Conservation (phyloP, 2,797 vertebrate genomes). For the Morus bassanus region DNA sequence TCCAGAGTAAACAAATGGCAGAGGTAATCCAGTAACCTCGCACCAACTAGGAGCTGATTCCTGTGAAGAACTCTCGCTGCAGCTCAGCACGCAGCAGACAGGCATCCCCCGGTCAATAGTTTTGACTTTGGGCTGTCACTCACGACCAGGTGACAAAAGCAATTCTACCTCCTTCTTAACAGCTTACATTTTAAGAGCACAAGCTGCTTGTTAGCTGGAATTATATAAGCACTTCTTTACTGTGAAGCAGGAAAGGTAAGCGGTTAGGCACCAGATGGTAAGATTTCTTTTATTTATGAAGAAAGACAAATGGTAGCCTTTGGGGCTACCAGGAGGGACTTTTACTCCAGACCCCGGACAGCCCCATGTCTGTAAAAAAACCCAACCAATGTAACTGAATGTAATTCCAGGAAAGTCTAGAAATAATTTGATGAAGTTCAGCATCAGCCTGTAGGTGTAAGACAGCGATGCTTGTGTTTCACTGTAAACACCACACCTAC, state of each 20-base stretch:
- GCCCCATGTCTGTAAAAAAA: rapidly evolving
- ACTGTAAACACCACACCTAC: rapidly evolving
- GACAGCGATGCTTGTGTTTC: rapidly evolving
- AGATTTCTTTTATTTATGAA: background rate
- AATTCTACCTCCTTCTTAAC: background rate
- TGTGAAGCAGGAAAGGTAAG: background rate
- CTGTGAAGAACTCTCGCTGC: background rate
- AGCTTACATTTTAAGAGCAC: background rate
- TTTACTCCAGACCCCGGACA: background rate
- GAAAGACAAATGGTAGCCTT: background rate
- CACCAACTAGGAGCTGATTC: background rate
- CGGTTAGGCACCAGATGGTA: rapidly evolving
- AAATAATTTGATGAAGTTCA: rapidly evolving
- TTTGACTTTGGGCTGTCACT: background rate
- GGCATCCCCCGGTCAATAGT: rapidly evolving
- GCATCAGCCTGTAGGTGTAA: rapidly evolving
- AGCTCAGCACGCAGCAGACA: background rate
- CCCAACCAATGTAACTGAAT: rapidly evolving
- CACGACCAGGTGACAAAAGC: rapidly evolving
- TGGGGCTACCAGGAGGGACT: background rate
- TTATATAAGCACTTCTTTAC: background rate
- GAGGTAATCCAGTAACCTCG: background rate
- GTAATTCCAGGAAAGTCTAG: rapidly evolving
- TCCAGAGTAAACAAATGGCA: background rate
- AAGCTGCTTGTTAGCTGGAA: background rate